phyloP scores from a whole-genome alignment of 2,113 vertebrate species.

The Mungos mungo region DNA sequence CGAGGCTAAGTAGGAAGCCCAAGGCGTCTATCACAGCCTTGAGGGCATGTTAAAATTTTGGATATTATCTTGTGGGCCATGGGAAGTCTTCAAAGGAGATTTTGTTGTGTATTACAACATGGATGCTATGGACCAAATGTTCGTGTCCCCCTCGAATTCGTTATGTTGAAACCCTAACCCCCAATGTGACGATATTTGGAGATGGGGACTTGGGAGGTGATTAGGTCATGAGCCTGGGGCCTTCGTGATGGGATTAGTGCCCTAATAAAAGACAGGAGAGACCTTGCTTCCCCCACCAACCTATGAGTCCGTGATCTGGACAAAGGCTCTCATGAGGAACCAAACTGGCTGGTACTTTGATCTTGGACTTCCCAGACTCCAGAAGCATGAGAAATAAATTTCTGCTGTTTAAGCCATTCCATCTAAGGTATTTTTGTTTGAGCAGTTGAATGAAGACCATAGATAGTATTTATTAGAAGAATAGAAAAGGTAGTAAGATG shows the following conservation, averaged over 20 bases:
- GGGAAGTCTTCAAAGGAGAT: not conserved
- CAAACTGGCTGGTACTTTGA: not conserved
- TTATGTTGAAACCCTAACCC: conserved; percentile 1
- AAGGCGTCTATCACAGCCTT: not conserved
- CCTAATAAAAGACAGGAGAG: not conserved
- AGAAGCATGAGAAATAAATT: not conserved
- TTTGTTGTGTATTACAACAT: not conserved
- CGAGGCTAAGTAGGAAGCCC: not conserved
- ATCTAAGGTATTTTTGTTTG: not conserved
- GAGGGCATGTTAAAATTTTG: not conserved
- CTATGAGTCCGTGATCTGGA: not conserved
- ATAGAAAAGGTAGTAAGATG: not conserved
- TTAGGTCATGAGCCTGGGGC: not conserved
- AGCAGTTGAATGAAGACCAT: not conserved
- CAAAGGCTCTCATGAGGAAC: not conserved
- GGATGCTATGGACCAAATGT: not conserved
- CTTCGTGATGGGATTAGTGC: not conserved
- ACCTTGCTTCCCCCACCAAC: not conserved
- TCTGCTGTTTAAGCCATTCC: not conserved
- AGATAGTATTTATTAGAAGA: not conserved
- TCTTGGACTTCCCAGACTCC: not conserved
- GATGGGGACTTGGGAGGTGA: not conserved
- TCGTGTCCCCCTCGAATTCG: not conserved
- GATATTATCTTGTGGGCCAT: not conserved
- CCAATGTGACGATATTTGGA: not conserved